phyloP scores from a whole-genome alignment of 1,140 invertebrate species.

The Phocides pigmalion region DNA sequence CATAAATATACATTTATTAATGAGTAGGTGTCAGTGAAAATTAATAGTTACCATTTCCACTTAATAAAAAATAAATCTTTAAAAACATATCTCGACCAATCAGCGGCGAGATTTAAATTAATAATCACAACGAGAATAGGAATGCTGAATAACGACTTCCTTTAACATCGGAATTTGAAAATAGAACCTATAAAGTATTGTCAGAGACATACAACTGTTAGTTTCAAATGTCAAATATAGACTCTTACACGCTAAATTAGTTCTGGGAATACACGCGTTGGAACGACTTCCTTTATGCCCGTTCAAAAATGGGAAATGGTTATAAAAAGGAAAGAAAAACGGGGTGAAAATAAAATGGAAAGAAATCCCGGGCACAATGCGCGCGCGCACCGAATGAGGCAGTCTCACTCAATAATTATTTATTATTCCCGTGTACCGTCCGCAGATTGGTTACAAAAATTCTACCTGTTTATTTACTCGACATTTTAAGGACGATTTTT shows the following conservation, averaged over 20 bases:
- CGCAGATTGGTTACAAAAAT: constrained; percentile 29
- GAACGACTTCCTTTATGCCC: constrained; percentile 69
- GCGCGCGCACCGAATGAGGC: constrained; percentile 56
- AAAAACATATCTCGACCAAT: constrained; percentile 24
- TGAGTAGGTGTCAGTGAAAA: constrained; percentile 4
- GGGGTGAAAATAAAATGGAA: constrained; percentile 30
- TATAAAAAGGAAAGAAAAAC: constrained; percentile 52
- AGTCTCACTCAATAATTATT: constrained; percentile 35
- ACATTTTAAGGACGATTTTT: constrained; percentile 26
- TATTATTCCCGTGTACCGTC: constrained; percentile 39
- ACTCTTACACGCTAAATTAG: constrained; percentile 62
- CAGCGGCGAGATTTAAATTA: constrained; percentile 41
- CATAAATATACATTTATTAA: constrained; percentile 6
- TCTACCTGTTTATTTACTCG: constrained; percentile 21
- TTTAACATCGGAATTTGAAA: constrained; percentile 47
- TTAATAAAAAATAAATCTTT: constrained; percentile 6
- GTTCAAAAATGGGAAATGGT: constrained; percentile 61
- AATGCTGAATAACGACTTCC: constrained; percentile 72
- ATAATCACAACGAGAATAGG: constrained; percentile 48
- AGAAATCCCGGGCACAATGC: constrained; percentile 54
- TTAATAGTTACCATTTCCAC: constrained; percentile 14
- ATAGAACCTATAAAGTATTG: constrained; percentile 69
- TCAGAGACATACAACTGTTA: constrained; percentile 45
- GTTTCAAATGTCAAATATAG: constrained; percentile 59
- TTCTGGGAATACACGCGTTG: constrained; percentile 59